Evolutionary conservation across 2,888 invertebrate species (phyloP).

Genomic region (Electrophaes corylata): DNA sequence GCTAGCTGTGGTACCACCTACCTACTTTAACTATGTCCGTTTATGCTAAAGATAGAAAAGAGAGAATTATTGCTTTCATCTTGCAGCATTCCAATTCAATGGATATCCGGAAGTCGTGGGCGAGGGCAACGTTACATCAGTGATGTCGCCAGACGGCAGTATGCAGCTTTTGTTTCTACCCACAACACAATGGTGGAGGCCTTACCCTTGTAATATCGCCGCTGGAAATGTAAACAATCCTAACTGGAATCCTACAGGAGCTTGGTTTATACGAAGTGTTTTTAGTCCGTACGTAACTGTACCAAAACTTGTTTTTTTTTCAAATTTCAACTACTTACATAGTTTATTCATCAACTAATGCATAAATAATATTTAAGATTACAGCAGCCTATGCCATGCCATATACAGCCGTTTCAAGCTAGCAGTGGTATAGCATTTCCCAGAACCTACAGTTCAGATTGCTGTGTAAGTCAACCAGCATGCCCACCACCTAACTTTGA

Average conservation of each 20-base stretch:
- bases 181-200: slow-evolving; percentile 45
- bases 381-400: slow-evolving; percentile 20
- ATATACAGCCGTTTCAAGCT: slow-evolving; percentile 16
- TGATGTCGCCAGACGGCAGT: slow-evolving; percentile 65
- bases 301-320: too few species aligned
- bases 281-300: slow-evolving; percentile 67
- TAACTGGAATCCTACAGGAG: slow-evolving; percentile 39
- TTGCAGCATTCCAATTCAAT: slow-evolving; percentile 32
- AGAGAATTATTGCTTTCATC: background rate
- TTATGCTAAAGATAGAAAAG: background rate
- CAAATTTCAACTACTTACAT: too few species aligned
- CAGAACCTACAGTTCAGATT: slow-evolving; percentile 22
- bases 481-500: slow-evolving; percentile 11
- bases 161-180: slow-evolving; percentile 68
- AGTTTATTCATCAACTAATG: too few species aligned
- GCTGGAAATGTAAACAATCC: slow-evolving; percentile 32
- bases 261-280: slow-evolving; percentile 66
- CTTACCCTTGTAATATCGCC: slow-evolving; percentile 22
- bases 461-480: slow-evolving; percentile 12
- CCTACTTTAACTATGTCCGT: too few species aligned
- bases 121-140: slow-evolving; percentile 67
- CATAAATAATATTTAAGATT: slow-evolving; percentile 26
- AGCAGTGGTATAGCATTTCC: slow-evolving; percentile 5
- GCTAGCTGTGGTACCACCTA: too few species aligned
- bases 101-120: slow-evolving; percentile 59